Conservation (phyloP, 2,113 vertebrate species). For the human region DNA sequence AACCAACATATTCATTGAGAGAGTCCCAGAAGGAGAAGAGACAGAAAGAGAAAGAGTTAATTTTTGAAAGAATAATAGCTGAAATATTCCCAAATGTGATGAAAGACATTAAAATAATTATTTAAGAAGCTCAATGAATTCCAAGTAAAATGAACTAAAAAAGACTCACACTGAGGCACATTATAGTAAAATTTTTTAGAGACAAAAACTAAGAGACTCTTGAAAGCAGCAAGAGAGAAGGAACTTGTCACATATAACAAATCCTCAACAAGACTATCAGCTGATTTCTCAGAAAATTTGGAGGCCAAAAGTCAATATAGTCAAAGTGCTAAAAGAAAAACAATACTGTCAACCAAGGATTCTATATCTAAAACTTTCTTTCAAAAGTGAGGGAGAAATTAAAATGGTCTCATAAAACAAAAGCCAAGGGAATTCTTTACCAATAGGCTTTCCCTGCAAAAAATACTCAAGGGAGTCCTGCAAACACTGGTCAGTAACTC, state of each 20-base stretch:
- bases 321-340: too few species aligned
- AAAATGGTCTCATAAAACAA: too few species aligned
- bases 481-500: too few species aligned
- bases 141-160: neutral
- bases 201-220: neutral
- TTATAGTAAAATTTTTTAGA: neutral
- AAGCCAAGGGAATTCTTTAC: too few species aligned
- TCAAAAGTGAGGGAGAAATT: too few species aligned
- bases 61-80: neutral
- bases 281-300: neutral
- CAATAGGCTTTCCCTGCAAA: too few species aligned
- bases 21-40: neutral
- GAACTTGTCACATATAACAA: neutral
- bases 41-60: neutral
- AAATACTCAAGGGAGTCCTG: too few species aligned
- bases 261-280: neutral
- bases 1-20: neutral
- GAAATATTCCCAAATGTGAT: neutral
- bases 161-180: neutral
- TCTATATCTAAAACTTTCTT: too few species aligned
- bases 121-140: neutral
- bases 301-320: neutral
- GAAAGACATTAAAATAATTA: neutral
- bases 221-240: neutral
- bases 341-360: too few species aligned